phyloP scores from a whole-genome alignment of 2,888 invertebrate genomes.

The Drosophila barbarae region DNA sequence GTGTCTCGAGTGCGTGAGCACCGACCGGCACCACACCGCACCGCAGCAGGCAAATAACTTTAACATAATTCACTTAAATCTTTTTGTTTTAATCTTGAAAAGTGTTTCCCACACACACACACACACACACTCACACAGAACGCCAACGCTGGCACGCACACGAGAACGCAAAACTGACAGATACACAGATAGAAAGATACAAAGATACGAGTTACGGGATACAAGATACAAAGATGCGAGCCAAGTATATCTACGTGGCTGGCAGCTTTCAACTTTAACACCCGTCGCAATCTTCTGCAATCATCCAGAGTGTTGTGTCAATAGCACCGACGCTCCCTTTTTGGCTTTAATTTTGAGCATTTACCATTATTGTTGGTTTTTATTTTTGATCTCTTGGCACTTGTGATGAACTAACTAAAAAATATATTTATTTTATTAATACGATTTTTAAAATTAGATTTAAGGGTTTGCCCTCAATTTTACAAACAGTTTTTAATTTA shows the following conservation, averaged over 20 bases:
- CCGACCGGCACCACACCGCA: conserved; percentile 5
- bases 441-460: too few relatives aligned
- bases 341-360: conserved; percentile 6
- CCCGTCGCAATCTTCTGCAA: conserved; percentile 65
- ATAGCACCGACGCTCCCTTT: conserved; percentile 44
- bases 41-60: conserved; percentile 61
- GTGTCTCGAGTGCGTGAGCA: conserved; percentile 60
- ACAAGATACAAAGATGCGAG: conserved; percentile 1
- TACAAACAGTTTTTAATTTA: too few relatives aligned
- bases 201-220: conserved; percentile 3
- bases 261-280: conserved; percentile 40
- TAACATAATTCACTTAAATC: conserved; percentile 73
- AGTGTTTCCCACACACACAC: conserved; percentile 51
- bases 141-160: conserved; percentile 10
- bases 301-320: conserved; percentile 75
- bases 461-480: too few relatives aligned
- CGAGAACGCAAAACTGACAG: conserved; percentile 20
- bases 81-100: conserved; percentile 71
- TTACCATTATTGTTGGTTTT: conserved; percentile 21
- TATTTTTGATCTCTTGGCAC: conserved; percentile 3
- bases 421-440: too few relatives aligned
- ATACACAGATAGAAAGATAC: conserved; percentile 8
- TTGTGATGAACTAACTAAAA: too few relatives aligned
- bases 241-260: not conserved
- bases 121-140: conserved; percentile 16